Evolutionary conservation across 2,888 invertebrate species (phyloP).

Genomic region (Cabera pusaria): DNA sequence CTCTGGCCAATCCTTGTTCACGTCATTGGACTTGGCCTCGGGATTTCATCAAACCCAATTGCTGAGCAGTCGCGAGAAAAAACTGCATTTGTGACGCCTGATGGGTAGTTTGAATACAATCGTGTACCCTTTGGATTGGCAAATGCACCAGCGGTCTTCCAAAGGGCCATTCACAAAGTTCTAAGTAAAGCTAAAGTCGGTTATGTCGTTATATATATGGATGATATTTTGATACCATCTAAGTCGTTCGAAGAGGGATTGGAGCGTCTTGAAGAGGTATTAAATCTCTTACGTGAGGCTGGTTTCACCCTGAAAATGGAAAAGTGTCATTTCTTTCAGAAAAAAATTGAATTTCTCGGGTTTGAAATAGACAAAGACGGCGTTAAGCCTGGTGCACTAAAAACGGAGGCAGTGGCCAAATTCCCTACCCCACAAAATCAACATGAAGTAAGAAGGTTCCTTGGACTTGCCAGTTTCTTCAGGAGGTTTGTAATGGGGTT

Average conservation of each 20-base stretch:
- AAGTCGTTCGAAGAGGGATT: constrained; percentile 26
- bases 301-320: constrained; percentile 31
- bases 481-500: too few relatives aligned
- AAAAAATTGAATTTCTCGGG: constrained; percentile 26
- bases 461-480: constrained; percentile 28
- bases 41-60: constrained; percentile 38
- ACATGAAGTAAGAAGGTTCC: neutral
- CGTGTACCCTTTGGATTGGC: constrained; percentile 36
- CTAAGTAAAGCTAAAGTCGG: constrained; percentile 12
- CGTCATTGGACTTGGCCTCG: constrained; percentile 26
- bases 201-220: constrained; percentile 31
- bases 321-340: constrained; percentile 38
- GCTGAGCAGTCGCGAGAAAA: constrained; percentile 24
- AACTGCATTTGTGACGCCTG: constrained; percentile 37
- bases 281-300: constrained; percentile 13
- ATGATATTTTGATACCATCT: constrained; percentile 34
- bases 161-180: constrained; percentile 34
- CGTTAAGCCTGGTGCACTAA: neutral
- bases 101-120: constrained; percentile 32
- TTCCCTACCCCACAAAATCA: neutral
- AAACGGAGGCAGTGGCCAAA: neutral
- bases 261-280: constrained; percentile 17
- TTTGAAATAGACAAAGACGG: neutral
- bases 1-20: constrained; percentile 26
- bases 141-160: constrained; percentile 36